Percentiles rank a stretch among this genome's conserved stretches.
Evolutionary conservation across 2,888 invertebrate species (phyloP).

Genomic region (Hyppa rectilinea): DNA sequence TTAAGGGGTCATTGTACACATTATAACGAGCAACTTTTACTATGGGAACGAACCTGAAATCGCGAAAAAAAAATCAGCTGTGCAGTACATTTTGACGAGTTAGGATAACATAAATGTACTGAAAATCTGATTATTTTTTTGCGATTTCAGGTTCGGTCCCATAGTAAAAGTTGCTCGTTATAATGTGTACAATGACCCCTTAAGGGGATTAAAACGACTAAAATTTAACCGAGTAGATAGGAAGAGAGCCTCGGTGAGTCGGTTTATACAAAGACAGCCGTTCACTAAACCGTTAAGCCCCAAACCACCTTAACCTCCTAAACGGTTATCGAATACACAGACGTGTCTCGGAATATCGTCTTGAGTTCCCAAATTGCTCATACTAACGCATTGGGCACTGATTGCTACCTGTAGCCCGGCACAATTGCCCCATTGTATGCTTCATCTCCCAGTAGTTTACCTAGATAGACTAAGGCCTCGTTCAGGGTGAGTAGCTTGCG

Average conservation of each 20-base stretch:
- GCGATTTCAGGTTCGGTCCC: no score
- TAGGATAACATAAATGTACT: no score
- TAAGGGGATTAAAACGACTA: no score
- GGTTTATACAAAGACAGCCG: neutral
- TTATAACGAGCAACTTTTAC: no score
- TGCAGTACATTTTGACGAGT: no score
- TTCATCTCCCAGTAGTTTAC: slow-evolving; percentile 22
- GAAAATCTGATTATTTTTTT: no score
- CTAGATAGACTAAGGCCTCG: slow-evolving; percentile 9
- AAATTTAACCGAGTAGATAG: no score
- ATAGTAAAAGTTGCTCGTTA: no score
- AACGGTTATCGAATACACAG: slow-evolving; percentile 52
- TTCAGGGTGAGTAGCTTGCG: neutral
- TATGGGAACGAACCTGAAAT: no score
- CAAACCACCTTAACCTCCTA: neutral
- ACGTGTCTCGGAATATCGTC: slow-evolving; percentile 30
- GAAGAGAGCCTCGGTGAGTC: neutral
- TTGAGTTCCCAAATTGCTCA: slow-evolving; percentile 43
- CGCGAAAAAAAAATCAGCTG: no score
- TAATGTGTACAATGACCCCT: no score
- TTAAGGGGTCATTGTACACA: no score
- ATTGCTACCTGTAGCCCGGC: slow-evolving; percentile 50
- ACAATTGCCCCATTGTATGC: slow-evolving; percentile 46
- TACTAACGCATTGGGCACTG: slow-evolving; percentile 22
- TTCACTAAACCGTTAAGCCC: neutral